Evolutionary conservation across 2,113 vertebrate species (phyloP).

Genomic region (Ictidomys tridecemlineatus): DNA sequence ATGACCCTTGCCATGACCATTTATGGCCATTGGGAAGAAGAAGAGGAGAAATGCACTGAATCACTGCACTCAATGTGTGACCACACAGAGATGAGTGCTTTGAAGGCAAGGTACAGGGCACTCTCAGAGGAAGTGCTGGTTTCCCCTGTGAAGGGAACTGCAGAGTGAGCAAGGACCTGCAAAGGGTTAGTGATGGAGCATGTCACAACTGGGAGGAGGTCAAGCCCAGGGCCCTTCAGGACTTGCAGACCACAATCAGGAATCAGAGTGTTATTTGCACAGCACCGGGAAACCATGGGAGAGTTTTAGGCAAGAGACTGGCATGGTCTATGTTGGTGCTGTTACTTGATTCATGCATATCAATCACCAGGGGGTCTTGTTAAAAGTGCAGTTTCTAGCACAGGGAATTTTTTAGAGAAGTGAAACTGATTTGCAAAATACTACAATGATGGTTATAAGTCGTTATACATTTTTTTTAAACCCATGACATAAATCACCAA

Average conservation of each 20-base stretch:
- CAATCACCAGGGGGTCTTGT: neutral
- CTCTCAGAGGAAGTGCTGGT: neutral
- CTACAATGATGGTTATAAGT: neutral
- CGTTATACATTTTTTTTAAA: neutral
- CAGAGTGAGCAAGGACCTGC: neutral
- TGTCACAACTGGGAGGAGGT: neutral
- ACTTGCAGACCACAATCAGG: neutral
- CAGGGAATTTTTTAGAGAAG: conserved; percentile 53
- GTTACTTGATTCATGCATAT: neutral
- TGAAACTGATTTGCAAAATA: neutral
- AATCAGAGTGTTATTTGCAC: neutral
- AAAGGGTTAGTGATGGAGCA: neutral
- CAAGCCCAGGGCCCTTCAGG: neutral
- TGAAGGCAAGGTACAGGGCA: neutral
- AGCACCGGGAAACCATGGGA: neutral
- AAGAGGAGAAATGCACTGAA: neutral
- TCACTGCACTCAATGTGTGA: neutral
- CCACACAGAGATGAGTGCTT: neutral
- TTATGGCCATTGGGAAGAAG: neutral
- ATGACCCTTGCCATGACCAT: neutral
- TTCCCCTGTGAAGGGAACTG: neutral
- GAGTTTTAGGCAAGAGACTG: neutral
- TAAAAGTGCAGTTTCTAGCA: neutral
- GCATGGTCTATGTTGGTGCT: neutral
- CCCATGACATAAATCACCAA: neutral